phyloP scores from a whole-genome alignment of 2,888 invertebrate genomes.

The Torymus texanus region DNA sequence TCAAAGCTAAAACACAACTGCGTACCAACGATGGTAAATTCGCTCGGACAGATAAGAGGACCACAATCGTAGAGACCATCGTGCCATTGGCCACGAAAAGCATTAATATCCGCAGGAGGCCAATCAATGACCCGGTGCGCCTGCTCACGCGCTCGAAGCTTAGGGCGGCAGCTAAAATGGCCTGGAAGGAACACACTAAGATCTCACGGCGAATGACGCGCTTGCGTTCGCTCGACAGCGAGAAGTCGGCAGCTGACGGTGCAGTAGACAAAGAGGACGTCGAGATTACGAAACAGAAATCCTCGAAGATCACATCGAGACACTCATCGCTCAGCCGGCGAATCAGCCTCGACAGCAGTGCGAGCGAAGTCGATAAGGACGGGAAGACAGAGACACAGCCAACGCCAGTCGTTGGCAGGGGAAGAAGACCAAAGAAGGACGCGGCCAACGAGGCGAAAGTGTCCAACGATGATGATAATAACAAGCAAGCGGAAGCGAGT shows the following conservation, averaged over 20 bases:
- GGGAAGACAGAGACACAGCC: constrained; percentile 16
- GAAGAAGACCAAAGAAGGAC: constrained; percentile 57
- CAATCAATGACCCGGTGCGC: constrained; percentile 50
- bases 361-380: not conserved
- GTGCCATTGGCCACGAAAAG: constrained; percentile 31
- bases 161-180: constrained; percentile 49
- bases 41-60: constrained; percentile 48
- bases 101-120: constrained; percentile 27
- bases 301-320: constrained; percentile 51
- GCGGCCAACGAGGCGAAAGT: not conserved
- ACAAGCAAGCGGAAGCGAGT: not conserved
- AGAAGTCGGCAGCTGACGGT: constrained; percentile 36
- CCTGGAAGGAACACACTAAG: constrained; percentile 52
- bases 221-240: constrained; percentile 32
- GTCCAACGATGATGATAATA: not conserved
- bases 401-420: constrained; percentile 32
- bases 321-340: constrained; percentile 49
- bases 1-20: constrained; percentile 67
- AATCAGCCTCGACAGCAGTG: constrained; percentile 34
- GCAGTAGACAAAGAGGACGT: not conserved
- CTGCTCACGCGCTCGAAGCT: constrained; percentile 61
- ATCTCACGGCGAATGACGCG: constrained; percentile 46
- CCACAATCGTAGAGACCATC: not conserved
- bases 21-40: constrained; percentile 71
- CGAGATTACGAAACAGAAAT: constrained; percentile 41